phyloP scores from a whole-genome alignment of 2,113 vertebrate genomes.

The Vombatus ursinus region DNA sequence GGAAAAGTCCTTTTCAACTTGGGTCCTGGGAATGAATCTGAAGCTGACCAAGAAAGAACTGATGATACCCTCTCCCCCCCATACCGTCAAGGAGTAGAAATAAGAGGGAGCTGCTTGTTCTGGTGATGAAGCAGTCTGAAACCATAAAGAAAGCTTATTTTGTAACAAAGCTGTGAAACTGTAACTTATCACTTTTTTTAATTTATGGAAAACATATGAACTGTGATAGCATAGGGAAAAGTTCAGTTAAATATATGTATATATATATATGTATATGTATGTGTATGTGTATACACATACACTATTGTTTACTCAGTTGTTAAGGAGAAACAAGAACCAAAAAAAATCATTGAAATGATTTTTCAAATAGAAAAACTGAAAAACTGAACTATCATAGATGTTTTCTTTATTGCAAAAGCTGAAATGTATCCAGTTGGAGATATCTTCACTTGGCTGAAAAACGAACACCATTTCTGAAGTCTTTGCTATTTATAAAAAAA shows the following conservation, averaged over 20 bases:
- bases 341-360: slow-evolving; percentile 44
- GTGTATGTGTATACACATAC: too few species aligned
- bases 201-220: slow-evolving; percentile 68
- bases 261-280: too few species aligned
- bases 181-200: neutral
- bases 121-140: neutral
- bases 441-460: slow-evolving; percentile 60
- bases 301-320: slow-evolving; percentile 65
- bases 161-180: neutral
- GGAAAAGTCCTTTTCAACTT: neutral
- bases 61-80: too few species aligned
- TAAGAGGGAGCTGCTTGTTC: too few species aligned
- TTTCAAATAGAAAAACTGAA: slow-evolving; percentile 73
- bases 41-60: too few species aligned
- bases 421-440: slow-evolving; percentile 56
- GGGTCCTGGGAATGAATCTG: too few species aligned
- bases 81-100: too few species aligned
- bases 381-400: slow-evolving; percentile 65
- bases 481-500: slow-evolving; percentile 33
- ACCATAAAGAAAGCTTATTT: neutral
- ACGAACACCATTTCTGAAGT: slow-evolving; percentile 21
- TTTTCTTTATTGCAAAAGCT: slow-evolving; percentile 60
- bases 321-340: slow-evolving; percentile 62
- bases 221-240: slow-evolving; percentile 76
- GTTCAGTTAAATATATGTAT: slow-evolving; percentile 68